Percentiles rank a stretch among this genome's conserved stretches.
Evolutionary conservation across 2,888 invertebrate genomes (phyloP).

Genomic region (Anthophora plumipes): DNA sequence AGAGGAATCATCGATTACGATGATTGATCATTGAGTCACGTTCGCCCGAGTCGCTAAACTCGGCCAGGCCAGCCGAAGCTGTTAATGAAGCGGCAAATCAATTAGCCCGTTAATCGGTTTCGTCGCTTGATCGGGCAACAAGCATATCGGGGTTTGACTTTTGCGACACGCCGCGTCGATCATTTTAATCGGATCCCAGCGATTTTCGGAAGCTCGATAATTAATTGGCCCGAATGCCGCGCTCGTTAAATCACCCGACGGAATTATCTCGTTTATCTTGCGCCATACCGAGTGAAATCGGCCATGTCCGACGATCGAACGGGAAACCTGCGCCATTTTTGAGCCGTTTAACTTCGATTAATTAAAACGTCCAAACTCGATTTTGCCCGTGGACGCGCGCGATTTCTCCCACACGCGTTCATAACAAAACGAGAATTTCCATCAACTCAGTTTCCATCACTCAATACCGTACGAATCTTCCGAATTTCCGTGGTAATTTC

Average conservation of each 20-base stretch:
- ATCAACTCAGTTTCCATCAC: background rate
- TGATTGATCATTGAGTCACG: background rate
- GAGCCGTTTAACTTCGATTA: background rate
- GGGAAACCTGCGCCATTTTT: background rate
- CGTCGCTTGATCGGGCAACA: conserved; percentile 36
- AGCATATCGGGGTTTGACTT: conserved; percentile 30
- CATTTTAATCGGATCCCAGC: conserved; percentile 37
- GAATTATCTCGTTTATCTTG: conserved; percentile 42
- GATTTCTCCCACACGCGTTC: background rate
- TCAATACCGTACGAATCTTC: background rate
- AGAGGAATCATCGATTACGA: background rate
- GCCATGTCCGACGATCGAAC: background rate
- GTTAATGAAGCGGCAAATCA: conserved; percentile 57
- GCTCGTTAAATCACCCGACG: conserved; percentile 42
- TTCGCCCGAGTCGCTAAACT: conserved; percentile 24
- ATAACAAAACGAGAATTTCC: background rate
- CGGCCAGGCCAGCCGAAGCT: conserved; percentile 14
- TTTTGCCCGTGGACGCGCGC: background rate
- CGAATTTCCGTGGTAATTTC: background rate
- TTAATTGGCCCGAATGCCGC: conserved; percentile 31
- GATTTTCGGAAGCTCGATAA: conserved; percentile 50
- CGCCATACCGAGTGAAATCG: background rate
- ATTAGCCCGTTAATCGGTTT: conserved; percentile 50
- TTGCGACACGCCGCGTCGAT: conserved; percentile 25
- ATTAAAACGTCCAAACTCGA: conserved; percentile 18